Evolutionary conservation across 2,797 vertebrate species (phyloP), one percentile per base, ranked within the genome.

Genomic region (Fringilla coelebs): DNA sequence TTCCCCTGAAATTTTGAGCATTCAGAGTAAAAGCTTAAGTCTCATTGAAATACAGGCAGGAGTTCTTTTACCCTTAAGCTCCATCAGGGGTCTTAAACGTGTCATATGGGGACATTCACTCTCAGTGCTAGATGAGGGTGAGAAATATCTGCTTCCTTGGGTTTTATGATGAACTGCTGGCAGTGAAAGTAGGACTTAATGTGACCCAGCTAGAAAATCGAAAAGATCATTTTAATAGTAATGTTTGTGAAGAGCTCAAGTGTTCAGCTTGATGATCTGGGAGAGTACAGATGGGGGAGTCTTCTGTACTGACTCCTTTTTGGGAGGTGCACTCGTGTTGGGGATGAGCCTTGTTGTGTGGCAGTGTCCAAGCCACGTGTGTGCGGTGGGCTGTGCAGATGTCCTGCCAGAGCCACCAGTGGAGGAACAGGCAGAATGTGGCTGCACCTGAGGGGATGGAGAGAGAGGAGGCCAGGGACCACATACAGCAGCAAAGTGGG

Each of bases 301-400:
- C 14, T 45, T 66, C 26, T 26, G 34, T 40, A 8, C 48, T 90
- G 86, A 67, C 15, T 36, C 45, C 16, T 26, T 4, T 72, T 65
- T 60, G 17, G 22, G 49, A 73, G 25, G 7, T 43, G 32, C 2
- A 0, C 11, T 62, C 5, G 2, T 5, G 15, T 4, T 76, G 63
- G 45, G 67, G 52, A 28, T 26, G 8, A 76, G 20, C n/a, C n/a
- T 38, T 28, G 11, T 13, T 58, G n/a, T 26, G 45, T 55, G 45
- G 10, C 19, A 4, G 28, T 4, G 5, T 45, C 74, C 38, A 29
- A 38, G 72, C 63, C 3, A 0, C 0, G 0, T 32, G 45, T 18
- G 6, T 31, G 62, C 46, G n/a, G 5, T 1, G 6, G 36, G 34
- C 29, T n/a, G 36, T 74, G 68, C 49, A 45, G 43, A 5, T 48